Conservation (phyloP, 1,140 invertebrate species). For the Polyergus mexicanus region DNA sequence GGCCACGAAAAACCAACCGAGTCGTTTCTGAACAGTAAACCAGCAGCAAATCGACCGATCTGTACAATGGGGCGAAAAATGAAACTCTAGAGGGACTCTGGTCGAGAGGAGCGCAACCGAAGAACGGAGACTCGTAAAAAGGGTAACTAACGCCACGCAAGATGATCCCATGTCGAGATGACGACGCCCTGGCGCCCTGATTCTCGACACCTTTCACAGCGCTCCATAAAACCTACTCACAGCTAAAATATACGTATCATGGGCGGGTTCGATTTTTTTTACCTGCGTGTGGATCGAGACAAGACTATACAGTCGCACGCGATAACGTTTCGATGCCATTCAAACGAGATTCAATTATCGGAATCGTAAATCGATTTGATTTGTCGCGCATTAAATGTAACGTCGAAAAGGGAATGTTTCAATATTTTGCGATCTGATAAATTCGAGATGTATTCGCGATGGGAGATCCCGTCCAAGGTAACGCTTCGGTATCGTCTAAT, state of each 20-base stretch:
- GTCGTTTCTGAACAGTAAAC: constrained; percentile 31
- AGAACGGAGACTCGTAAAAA: constrained; percentile 54
- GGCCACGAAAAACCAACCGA: background rate
- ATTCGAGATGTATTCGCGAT: constrained; percentile 15
- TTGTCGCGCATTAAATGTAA: constrained; percentile 28
- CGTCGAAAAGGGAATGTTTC: constrained; percentile 28
- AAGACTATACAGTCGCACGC: background rate
- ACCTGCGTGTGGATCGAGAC: constrained; percentile 5
- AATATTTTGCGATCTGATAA: constrained; percentile 43
- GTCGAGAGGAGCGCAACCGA: constrained; percentile 62
- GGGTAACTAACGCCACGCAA: constrained; percentile 73
- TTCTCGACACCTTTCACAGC: constrained; percentile 70
- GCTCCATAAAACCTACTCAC: constrained; percentile 74
- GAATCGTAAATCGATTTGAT: constrained; percentile 28
- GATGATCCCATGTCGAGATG: constrained; percentile 83
- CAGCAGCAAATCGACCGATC: constrained; percentile 18
- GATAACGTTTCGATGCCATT: background rate
- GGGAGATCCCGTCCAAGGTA: constrained; percentile 48
- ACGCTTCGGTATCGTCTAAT: constrained; percentile 52
- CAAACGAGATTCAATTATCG: constrained; percentile 46
- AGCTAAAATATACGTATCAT: constrained; percentile 39
- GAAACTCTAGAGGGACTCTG: constrained; percentile 75
- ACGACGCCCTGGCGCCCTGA: constrained; percentile 83
- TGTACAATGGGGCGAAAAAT: constrained; percentile 71
- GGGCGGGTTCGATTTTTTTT: constrained; percentile 8